phyloP scores from a whole-genome alignment of 2,797 vertebrate genomes.

The Ctenopoma multispine region DNA sequence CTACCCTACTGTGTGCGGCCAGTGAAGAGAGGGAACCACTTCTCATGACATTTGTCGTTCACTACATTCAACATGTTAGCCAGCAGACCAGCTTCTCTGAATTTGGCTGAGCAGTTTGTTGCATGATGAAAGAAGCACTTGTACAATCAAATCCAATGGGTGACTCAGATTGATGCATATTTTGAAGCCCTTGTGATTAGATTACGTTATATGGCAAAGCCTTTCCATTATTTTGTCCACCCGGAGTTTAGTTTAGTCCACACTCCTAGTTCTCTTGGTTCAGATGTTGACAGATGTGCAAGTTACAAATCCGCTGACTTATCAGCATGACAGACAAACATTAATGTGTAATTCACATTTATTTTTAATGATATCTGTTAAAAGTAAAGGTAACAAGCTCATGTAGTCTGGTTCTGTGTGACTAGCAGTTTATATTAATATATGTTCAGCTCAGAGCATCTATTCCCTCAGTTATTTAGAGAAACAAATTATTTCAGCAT shows the following conservation, averaged over 20 bases:
- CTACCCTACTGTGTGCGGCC: constrained; percentile 32
- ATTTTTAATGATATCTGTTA: constrained; percentile 18
- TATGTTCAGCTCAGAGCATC: constrained; percentile 64
- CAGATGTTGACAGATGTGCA: constrained; percentile 13
- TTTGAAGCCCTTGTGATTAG: background rate
- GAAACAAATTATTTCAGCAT: constrained; percentile 82
- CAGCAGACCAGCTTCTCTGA: constrained; percentile 10
- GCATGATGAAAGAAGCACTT: background rate
- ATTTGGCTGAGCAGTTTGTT: background rate
- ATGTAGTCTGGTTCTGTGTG: constrained; percentile 18
- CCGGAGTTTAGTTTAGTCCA: background rate
- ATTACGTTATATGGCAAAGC: background rate
- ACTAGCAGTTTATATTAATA: constrained; percentile 55
- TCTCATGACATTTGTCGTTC: constrained; percentile 34
- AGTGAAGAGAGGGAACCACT: constrained; percentile 20
- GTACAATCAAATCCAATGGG: background rate
- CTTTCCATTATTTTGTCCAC: constrained; percentile 15
- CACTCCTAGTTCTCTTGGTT: background rate
- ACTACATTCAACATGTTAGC: constrained; percentile 33
- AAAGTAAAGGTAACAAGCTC: no score
- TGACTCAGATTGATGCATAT: background rate
- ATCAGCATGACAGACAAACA: constrained; percentile 38
- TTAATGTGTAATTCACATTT: constrained; percentile 8
- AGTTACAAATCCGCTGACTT: constrained; percentile 52
- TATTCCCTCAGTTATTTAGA: constrained; percentile 81